These are phyloP conservation scores for Syrrhaptes paradoxus DNA, from an alignment of 2,113 vertebrate genomes.

Conservation along the genomic window DNA sequence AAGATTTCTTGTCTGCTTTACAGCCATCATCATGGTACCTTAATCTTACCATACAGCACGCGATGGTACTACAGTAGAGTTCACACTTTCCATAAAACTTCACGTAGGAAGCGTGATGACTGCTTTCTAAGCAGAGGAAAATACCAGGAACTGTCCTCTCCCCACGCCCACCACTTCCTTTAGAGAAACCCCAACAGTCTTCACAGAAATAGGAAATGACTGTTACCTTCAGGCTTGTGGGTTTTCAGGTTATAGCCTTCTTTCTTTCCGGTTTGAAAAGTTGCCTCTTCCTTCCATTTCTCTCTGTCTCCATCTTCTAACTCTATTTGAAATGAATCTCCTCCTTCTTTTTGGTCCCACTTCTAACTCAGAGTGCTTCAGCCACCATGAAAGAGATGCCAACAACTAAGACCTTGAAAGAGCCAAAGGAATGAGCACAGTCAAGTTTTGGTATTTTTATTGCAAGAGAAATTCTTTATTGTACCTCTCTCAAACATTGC, in stretches of 20 bases:
- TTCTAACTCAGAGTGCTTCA: background rate
- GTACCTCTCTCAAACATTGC: background rate
- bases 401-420: background rate
- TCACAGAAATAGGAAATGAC: slow-evolving; percentile 43
- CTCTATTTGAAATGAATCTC: background rate
- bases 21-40: background rate
- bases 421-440: background rate
- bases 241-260: background rate
- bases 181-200: slow-evolving; percentile 35
- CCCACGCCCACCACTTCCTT: background rate
- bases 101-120: background rate
- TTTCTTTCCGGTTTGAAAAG: background rate
- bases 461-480: background rate
- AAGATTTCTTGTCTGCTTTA: background rate
- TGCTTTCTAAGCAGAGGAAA: slow-evolving; percentile 50
- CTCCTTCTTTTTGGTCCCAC: background rate
- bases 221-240: background rate
- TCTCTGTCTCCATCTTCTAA: background rate
- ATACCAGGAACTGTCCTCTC: slow-evolving; percentile 44
- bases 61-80: accelerated
- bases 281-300: background rate
- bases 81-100: background rate
- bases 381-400: background rate
- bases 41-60: background rate
- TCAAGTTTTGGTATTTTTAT: background rate